Percentiles rank a stretch among this genome's conserved stretches.
phyloP scores from a whole-genome alignment of 2,888 invertebrate genomes.

The Orthosia cruda region DNA sequence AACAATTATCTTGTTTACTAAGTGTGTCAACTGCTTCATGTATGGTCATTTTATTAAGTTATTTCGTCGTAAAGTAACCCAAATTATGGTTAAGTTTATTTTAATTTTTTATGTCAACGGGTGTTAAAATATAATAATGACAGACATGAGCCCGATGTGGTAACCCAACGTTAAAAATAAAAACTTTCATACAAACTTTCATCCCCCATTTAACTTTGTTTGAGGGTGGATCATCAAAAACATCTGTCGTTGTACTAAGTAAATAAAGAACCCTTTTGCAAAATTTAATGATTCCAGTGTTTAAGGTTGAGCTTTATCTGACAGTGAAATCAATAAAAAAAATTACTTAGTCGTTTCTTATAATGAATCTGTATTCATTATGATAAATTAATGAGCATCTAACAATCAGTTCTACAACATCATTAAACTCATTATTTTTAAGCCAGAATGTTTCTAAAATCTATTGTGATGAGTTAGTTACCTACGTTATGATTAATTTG shows the following conservation, averaged over 20 bases:
- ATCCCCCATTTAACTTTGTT: no score
- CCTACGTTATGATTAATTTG: background rate
- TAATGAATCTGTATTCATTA: conserved; percentile 7
- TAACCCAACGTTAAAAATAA: no score
- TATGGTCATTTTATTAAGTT: conserved; percentile 5
- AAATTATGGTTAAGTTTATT: background rate
- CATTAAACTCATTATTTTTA: conserved; percentile 10
- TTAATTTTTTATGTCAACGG: background rate
- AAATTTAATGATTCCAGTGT: no score
- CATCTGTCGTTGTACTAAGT: no score
- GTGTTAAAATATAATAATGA: background rate
- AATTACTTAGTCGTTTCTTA: background rate
- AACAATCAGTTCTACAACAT: conserved; percentile 17
- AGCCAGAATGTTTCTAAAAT: background rate
- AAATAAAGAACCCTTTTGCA: no score
- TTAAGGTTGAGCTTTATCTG: no score
- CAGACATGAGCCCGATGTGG: no score
- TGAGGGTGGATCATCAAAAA: no score
- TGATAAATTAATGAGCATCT: conserved; percentile 14
- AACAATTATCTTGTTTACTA: conserved; percentile 20
- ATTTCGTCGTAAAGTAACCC: background rate
- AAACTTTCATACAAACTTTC: no score
- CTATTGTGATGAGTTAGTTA: background rate
- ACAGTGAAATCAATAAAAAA: no score
- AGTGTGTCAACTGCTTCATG: conserved; percentile 17